Evolutionary conservation across 2,797 vertebrate genomes (phyloP), one percentile per base, ranked within the genome.

Genomic region (Oryzias dopingdopingensis): DNA sequence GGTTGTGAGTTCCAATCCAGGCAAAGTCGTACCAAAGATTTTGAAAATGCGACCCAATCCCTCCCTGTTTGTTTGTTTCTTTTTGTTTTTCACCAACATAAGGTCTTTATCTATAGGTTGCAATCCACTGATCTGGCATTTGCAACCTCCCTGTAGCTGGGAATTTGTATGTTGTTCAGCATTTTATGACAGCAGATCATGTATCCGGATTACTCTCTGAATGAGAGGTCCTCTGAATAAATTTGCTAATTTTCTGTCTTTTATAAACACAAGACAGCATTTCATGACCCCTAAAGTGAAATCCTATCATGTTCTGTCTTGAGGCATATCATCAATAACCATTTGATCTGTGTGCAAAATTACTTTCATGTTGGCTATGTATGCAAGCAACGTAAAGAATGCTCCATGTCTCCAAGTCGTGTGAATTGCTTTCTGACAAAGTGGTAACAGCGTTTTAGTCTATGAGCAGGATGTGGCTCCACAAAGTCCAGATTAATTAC

Each of bases 401-500:
- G 52, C 70, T 71, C 64, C 54, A 44, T 45, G 59, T 62, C 70
- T 72, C 61, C 41, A 59, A 72, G 55, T 37, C 53, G 57, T 74
- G 62, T 61, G 70, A 68, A 77, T 57, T 64, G 54, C 49, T 66
- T 52, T 62, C 50, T 81, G 54, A 65, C 62, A 73, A 77, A 17
- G 42, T 56, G 66, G 53, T 62, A 61, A 65, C 65, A 50, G 42
- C 56, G 52, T 71, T 60, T 42, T 32, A 56, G 65, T 56, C 56
- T 67, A 65, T 73, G 56, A 74, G 56, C 76, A 75, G 76, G 77
- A 85, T 78, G 65, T 75, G 59, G 51, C 69, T 67, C 50, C 55
- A 75, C 66, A 71, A 58, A 77, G 60, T 85, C 69, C 67, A 84
- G 46, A 76, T 84, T 80, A 82, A 86, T 76, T 67, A 59, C 56